These are phyloP conservation scores for Mythimna impura DNA, from an alignment of 2,888 invertebrate genomes.

Conservation along the genomic window DNA sequence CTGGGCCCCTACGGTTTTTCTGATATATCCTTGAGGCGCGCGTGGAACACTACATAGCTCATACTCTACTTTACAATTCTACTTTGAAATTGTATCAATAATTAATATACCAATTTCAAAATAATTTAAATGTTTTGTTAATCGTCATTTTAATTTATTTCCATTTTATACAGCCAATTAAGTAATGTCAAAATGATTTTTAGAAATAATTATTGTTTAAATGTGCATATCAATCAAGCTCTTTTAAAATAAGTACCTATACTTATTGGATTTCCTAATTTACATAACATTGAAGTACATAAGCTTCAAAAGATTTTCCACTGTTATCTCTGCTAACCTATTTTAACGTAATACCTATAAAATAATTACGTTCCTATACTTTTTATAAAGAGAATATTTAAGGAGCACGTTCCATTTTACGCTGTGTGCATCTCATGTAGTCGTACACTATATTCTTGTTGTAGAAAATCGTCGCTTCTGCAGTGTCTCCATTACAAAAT, in stretches of 20 bases:
- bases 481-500: slow-evolving; percentile 37
- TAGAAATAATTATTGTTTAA: too few species aligned
- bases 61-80: too few species aligned
- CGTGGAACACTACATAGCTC: too few species aligned
- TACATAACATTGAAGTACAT: neutral
- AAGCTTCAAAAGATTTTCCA: slow-evolving; percentile 1
- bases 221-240: too few species aligned
- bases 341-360: neutral
- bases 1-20: too few species aligned
- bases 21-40: too few species aligned
- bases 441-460: slow-evolving; percentile 43
- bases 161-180: too few species aligned
- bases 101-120: too few species aligned
- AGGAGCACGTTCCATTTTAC: slow-evolving; percentile 40
- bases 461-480: slow-evolving; percentile 37
- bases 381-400: slow-evolving; percentile 41
- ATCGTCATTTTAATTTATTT: too few species aligned
- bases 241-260: neutral
- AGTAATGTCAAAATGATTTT: too few species aligned
- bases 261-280: neutral
- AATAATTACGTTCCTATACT: slow-evolving; percentile 25
- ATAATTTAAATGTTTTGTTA: too few species aligned
- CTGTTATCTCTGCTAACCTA: neutral
- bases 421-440: slow-evolving; percentile 34
- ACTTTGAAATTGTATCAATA: too few species aligned